Percentiles rank a stretch among this genome's conserved stretches.
Conservation (phyloP, 2,888 invertebrate species). For the Ectemnius continuus region DNA sequence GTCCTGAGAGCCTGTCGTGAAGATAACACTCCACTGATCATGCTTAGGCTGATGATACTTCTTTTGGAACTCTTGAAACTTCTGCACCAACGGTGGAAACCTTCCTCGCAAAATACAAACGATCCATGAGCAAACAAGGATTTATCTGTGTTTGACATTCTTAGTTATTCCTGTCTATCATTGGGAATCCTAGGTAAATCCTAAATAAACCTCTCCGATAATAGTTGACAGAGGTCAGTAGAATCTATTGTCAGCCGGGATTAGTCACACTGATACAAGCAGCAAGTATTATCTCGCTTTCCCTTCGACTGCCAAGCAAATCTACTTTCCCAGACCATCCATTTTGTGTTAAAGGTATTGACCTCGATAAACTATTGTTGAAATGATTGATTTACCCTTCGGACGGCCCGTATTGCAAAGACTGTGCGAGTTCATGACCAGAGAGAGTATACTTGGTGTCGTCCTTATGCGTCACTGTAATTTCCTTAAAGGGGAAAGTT, state of each 20-base stretch:
- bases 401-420: slow-evolving; percentile 87
- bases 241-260: too few relatives aligned
- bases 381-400: slow-evolving; percentile 80
- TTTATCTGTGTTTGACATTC: background rate
- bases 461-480: slow-evolving; percentile 81
- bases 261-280: too few relatives aligned
- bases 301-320: too few relatives aligned
- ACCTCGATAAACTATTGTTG: background rate
- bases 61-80: slow-evolving; percentile 82
- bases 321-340: too few relatives aligned
- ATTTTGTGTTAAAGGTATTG: too few relatives aligned
- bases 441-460: slow-evolving; percentile 79
- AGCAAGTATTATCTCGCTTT: too few relatives aligned
- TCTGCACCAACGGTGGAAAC: slow-evolving; percentile 80
- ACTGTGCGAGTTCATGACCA: slow-evolving; percentile 81
- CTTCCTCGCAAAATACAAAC: slow-evolving; percentile 69
- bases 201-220: too few relatives aligned
- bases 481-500: slow-evolving; percentile 83
- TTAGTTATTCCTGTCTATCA: too few relatives aligned
- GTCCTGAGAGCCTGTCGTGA: slow-evolving; percentile 88
- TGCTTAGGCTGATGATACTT: slow-evolving; percentile 82
- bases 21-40: slow-evolving; percentile 81
- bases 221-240: too few relatives aligned
- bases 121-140: background rate
- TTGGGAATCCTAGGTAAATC: too few relatives aligned